These are phyloP conservation scores for Tiaroga cobitis DNA, from an alignment of 2,797 vertebrate species.

Conservation along the genomic window DNA sequence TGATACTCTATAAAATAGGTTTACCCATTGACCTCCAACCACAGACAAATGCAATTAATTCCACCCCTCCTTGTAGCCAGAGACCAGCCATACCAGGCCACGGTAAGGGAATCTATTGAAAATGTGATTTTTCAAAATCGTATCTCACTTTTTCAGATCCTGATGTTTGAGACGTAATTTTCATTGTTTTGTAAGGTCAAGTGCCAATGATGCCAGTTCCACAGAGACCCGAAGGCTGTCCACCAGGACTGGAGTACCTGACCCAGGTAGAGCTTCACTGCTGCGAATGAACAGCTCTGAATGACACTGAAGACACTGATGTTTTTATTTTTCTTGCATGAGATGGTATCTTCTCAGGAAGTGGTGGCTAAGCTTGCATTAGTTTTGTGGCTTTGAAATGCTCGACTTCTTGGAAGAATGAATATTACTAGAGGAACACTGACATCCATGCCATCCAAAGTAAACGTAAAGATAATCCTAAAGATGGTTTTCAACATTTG, in stretches of 20 bases:
- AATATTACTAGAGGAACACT: too few relatives aligned
- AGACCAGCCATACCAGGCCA: slow-evolving; percentile 51
- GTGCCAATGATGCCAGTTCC: slow-evolving; percentile 70
- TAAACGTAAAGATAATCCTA: too few relatives aligned
- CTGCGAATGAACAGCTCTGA: neutral
- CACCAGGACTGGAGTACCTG: slow-evolving; percentile 84
- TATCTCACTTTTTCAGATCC: neutral
- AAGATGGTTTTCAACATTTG: neutral
- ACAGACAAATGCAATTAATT: slow-evolving; percentile 1
- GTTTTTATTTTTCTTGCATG: neutral
- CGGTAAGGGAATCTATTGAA: neutral
- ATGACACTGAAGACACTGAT: neutral
- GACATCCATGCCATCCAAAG: too few relatives aligned
- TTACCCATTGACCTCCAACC: slow-evolving; percentile 41
- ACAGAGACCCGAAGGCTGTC: slow-evolving; percentile 71
- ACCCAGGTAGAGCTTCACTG: slow-evolving; percentile 72
- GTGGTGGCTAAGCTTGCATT: too few relatives aligned
- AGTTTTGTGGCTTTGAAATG: neutral
- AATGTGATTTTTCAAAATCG: neutral
- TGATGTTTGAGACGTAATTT: neutral
- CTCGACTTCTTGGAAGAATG: too few relatives aligned
- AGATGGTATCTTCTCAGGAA: neutral
- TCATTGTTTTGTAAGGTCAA: slow-evolving; percentile 44
- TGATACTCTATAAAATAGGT: neutral
- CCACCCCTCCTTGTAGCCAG: slow-evolving; percentile 38